Base-by-base conservation (phyloP, 1,140 invertebrate species). In the Tigriopus japonicus region DNA sequence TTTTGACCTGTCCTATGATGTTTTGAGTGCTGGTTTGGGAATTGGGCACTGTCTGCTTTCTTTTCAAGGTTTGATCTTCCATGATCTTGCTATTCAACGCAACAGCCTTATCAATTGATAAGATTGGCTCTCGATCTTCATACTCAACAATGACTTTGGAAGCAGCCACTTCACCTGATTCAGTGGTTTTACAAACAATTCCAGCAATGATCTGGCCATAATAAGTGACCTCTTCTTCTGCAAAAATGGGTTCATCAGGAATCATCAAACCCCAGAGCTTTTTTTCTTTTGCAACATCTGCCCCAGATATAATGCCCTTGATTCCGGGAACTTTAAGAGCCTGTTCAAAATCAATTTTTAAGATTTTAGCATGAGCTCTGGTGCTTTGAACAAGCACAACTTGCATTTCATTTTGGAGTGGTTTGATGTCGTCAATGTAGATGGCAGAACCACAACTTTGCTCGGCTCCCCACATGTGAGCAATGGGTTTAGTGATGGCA, bases 1-100 rank as follows among this genome's bases (percentile, higher is more conserved):
- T 70, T 52, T 69, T 65, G 24, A 77, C 63, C 63, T 73, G 67
- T 7, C 76, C 71, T 62, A 66, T 65, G 19, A 69, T 23, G 12
- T 59, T 61, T 35, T 61, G 41, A 56, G 73, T 71, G 1, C 6
- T 15, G 21, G n/a, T 21, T 17, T 49, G n/a, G 21, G n/a, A 17
- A 10, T 2, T 49, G 28, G 28, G 9, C 9, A 35, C 9, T 9
- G 3, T 35, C 45, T 49, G 45, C 12, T 21, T 49, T 49, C 45
- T 49, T 6, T 55, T 70, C 42, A 63, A 58, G 6, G 60, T 43
- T 3, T 64, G 24, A 12, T 21, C 45, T 10, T 52, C 28, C 10
- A 23, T 9, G 17, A 2, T 2, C 17, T 45, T 55, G 52, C 63
- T n/a, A 60, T 65, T 23, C 60, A 21, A 6, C 40, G 2, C 42